Evolutionary conservation across 92 coral and sea anemone genomes (phyloP).

Genomic region (Zoanthus sansibaricus): DNA sequence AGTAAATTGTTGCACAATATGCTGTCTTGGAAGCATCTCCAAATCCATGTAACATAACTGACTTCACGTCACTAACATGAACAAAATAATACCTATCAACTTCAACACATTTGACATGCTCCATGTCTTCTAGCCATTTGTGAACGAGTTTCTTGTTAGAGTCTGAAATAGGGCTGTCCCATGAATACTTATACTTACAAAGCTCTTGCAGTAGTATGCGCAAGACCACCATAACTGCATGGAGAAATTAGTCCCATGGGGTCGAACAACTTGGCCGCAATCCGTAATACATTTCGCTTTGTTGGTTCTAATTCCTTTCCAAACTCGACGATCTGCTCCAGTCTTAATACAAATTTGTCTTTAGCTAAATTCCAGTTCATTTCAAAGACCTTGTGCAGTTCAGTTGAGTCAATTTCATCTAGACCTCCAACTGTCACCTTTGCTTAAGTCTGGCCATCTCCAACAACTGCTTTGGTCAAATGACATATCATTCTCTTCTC

Average conservation of each 20-base stretch:
- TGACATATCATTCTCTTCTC: slow-evolving; percentile 12
- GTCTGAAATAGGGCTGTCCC: slow-evolving; percentile 40
- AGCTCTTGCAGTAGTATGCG: neutral
- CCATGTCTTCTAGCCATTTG: slow-evolving; percentile 41
- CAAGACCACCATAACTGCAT: slow-evolving; percentile 43
- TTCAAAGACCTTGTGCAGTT: slow-evolving; percentile 65
- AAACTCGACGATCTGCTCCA: slow-evolving; percentile 7
- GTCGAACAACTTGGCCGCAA: slow-evolving; percentile 69
- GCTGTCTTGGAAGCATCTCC: slow-evolving; percentile 58
- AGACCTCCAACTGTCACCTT: slow-evolving; percentile 61
- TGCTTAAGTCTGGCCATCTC: slow-evolving; percentile 57
- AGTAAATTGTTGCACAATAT: slow-evolving; percentile 56
- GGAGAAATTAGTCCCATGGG: slow-evolving; percentile 67
- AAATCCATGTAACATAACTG: neutral
- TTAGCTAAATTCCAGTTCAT: slow-evolving; percentile 58
- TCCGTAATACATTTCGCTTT: slow-evolving; percentile 56
- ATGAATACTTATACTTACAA: slow-evolving; percentile 45
- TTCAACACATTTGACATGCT: neutral
- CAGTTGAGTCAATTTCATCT: slow-evolving; percentile 46
- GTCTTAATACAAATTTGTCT: slow-evolving; percentile 51
- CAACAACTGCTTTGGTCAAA: slow-evolving; percentile 17
- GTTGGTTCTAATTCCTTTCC: slow-evolving; percentile 49
- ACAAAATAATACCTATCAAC: slow-evolving; percentile 6
- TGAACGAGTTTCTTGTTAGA: neutral
- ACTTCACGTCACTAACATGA: neutral